Evolutionary conservation across 2,797 vertebrate species (phyloP).

Genomic region (Sparidentex hasta): DNA sequence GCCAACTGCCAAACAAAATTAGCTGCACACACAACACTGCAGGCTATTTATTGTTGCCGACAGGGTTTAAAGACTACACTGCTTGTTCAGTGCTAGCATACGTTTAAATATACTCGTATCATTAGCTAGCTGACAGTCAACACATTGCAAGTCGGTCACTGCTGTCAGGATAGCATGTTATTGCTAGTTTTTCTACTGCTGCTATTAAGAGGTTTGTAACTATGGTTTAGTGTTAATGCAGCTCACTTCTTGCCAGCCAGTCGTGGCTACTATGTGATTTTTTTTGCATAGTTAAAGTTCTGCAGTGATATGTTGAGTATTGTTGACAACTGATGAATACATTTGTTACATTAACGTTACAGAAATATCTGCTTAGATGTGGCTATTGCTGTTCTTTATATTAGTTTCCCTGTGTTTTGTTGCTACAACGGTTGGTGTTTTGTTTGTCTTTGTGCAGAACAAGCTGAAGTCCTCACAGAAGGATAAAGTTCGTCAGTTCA

Average conservation of each 20-base stretch:
- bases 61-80: accelerated
- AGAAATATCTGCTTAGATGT: not conserved
- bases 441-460: conserved; percentile 87
- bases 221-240: not conserved
- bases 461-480: conserved; percentile 99
- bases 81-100: not conserved
- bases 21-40: not conserved
- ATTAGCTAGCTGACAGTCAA: not conserved
- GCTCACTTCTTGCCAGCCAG: not conserved
- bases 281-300: not conserved
- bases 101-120: not conserved
- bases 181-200: conserved; percentile 19
- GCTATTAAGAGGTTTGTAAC: not conserved
- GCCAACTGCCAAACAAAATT: conserved; percentile 17
- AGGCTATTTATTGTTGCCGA: not conserved
- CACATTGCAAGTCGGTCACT: conserved; percentile 14
- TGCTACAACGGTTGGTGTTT: conserved; percentile 5
- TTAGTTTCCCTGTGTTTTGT: not conserved
- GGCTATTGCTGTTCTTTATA: not conserved
- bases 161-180: conserved; percentile 26
- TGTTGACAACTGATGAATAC: not conserved
- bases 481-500: conserved; percentile 99
- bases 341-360: not conserved
- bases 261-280: not conserved
- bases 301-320: not conserved